Evolutionary conservation across 2,113 vertebrate genomes (phyloP), one percentile per base, ranked within the genome.

Genomic region (Chamaea fasciata): DNA sequence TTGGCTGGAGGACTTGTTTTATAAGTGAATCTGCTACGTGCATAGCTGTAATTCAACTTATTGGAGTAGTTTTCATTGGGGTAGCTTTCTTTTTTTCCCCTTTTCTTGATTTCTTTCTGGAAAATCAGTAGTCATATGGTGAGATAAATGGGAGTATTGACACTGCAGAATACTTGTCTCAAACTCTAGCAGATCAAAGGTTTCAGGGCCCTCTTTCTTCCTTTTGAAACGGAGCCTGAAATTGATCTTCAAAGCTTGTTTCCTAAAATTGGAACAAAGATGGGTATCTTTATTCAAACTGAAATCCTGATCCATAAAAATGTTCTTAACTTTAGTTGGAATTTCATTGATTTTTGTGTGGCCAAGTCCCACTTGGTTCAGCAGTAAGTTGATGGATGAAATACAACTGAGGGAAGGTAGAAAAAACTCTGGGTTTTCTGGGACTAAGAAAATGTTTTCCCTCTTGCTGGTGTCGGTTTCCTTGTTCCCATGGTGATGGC

Each of bases 401-500:
- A 78, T 55, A 9, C 46, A 52, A 6, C n/a, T 22, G 69, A 78
- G 31, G 53, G 31, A 60, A 69, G 28, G 67, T 35, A 56, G 53
- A 11, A 15, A 68, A 30, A 35, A 67, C 65, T 79, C 41, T 50
- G 24, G 68, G 20, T 41, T 89, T 87, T 81, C 47, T 76, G 75
- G 35, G 44, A 80, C 69, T 55, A 64, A 86, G 68, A n/a, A 77
- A 75, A 71, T 83, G 55, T 50, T 93, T 89, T 87, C 16, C 24
- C 13, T 91, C 28, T 83, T 26, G 16, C 35, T 88, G n/a, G 30
- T 87, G 37, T 71, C 83, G 70, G 67, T 85, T 92, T 84, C 74
- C 26, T 62, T 93, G 88, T 78, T 97, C 90, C 83, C 82, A 60
- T 94, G 73, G 83, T 78, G 77, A 90, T 89, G 56, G 15, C 49